Conservation (phyloP, 2,888 invertebrate species). For the Callosobruchus maculatus region DNA sequence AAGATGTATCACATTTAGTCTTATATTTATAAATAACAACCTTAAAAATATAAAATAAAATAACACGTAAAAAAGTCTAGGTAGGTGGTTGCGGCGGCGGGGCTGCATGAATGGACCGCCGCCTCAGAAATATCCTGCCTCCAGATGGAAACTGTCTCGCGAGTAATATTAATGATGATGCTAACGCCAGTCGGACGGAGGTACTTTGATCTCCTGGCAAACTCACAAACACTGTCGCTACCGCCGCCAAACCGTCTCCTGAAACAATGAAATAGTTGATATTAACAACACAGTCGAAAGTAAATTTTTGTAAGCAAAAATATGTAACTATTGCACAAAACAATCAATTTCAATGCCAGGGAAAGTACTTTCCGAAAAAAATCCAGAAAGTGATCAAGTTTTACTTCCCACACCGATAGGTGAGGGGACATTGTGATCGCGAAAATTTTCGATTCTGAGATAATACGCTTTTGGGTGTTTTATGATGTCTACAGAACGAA, state of each 20-base stretch:
- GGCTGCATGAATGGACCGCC: constrained; percentile 56
- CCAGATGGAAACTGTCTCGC: constrained; percentile 58
- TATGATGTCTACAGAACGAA: too few species aligned
- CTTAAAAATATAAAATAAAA: constrained; percentile 18
- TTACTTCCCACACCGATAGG: too few species aligned
- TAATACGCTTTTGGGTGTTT: too few species aligned
- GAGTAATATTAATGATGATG: constrained; percentile 73
- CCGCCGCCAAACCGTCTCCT: constrained; percentile 84
- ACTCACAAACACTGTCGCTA: constrained; percentile 85
- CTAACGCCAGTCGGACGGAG: constrained; percentile 75
- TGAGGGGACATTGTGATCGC: too few species aligned
- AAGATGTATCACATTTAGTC: constrained; percentile 6
- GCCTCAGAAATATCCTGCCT: constrained; percentile 57
- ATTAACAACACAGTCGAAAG: too few species aligned
- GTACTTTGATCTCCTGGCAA: constrained; percentile 81
- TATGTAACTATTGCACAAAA: too few species aligned
- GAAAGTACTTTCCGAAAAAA: too few species aligned
- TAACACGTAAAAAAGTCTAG: constrained; percentile 29
- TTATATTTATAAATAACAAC: constrained; percentile 26
- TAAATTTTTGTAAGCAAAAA: too few species aligned
- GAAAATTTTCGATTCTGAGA: too few species aligned
- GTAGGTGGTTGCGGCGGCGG: constrained; percentile 48
- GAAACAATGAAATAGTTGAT: constrained; percentile 13
- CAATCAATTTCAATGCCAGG: too few species aligned
- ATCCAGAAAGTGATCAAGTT: too few species aligned